Percentiles rank a stretch among this genome's conserved stretches.
Evolutionary conservation across 2,113 vertebrate genomes (phyloP).

Genomic region (Perca schrenkii): DNA sequence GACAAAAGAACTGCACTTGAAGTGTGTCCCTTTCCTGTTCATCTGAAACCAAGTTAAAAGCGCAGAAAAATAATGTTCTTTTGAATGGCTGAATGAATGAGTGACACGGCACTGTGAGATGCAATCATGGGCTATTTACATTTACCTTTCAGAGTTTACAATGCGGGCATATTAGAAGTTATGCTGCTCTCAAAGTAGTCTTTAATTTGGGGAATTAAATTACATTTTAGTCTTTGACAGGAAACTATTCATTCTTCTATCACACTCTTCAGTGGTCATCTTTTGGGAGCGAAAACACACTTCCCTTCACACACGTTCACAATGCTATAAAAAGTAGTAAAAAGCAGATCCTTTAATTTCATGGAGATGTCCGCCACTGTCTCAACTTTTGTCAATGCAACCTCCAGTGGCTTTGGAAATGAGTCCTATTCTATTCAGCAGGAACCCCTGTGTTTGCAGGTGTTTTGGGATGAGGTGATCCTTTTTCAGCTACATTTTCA

Average conservation of each 20-base stretch:
- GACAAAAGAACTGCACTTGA: conserved; percentile 24
- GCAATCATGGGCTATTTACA: conserved; percentile 25
- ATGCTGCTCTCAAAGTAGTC: no score
- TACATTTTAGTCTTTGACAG: no score
- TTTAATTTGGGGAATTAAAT: no score
- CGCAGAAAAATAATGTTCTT: neutral
- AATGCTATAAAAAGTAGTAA: neutral
- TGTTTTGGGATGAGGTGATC: conserved; percentile 7
- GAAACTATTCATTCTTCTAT: neutral
- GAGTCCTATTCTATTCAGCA: conserved; percentile 3
- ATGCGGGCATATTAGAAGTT: no score
- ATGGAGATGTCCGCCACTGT: no score
- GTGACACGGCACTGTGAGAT: neutral
- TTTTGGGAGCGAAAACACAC: neutral
- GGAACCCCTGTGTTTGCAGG: conserved; percentile 10
- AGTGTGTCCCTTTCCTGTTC: conserved; percentile 9
- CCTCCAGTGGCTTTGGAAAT: neutral
- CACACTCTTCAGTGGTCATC: neutral
- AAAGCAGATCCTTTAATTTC: neutral
- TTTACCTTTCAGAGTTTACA: neutral
- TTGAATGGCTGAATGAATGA: neutral
- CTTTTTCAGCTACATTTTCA: conserved; percentile 11
- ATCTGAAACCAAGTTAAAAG: conserved; percentile 26
- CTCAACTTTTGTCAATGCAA: neutral
- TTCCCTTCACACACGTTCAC: neutral